Percentiles rank a stretch among this genome's conserved stretches.
Evolutionary conservation across 2,797 vertebrate species (phyloP).

Genomic region (Paratrypauchen microcephalus): DNA sequence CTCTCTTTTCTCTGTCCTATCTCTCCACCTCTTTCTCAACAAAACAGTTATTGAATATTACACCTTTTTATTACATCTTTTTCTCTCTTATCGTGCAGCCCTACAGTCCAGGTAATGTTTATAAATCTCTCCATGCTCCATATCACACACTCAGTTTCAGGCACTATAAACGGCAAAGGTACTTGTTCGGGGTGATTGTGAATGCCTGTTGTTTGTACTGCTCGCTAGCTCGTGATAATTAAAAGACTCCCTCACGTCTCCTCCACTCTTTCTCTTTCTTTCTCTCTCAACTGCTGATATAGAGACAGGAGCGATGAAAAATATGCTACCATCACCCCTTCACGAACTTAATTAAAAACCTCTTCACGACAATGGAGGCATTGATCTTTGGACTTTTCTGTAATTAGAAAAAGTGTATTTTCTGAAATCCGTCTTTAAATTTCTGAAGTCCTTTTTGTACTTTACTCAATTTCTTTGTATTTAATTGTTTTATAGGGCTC

Average conservation of each 20-base stretch:
- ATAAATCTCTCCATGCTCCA: neutral
- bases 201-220: constrained; percentile 48
- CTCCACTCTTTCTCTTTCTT: constrained; percentile 29
- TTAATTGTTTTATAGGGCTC: too few species aligned
- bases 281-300: constrained; percentile 7
- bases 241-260: constrained; percentile 41
- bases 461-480: too few species aligned
- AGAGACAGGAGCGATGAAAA: neutral
- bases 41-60: too few species aligned
- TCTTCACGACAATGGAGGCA: neutral
- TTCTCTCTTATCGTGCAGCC: too few species aligned
- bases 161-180: constrained; percentile 9
- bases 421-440: too few species aligned
- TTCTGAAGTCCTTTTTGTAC: too few species aligned
- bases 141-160: neutral
- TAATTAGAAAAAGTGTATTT: neutral
- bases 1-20: too few species aligned
- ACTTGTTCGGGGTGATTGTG: constrained; percentile 21
- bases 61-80: too few species aligned
- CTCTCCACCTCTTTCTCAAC: too few species aligned
- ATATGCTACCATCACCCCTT: constrained; percentile 11
- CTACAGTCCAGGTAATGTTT: neutral
- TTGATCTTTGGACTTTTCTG: constrained; percentile 17
- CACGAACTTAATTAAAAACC: constrained; percentile 34
- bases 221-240: constrained; percentile 48